Base-by-base conservation (phyloP, 2,113 vertebrate genomes). In the Stegastes partitus region DNA sequence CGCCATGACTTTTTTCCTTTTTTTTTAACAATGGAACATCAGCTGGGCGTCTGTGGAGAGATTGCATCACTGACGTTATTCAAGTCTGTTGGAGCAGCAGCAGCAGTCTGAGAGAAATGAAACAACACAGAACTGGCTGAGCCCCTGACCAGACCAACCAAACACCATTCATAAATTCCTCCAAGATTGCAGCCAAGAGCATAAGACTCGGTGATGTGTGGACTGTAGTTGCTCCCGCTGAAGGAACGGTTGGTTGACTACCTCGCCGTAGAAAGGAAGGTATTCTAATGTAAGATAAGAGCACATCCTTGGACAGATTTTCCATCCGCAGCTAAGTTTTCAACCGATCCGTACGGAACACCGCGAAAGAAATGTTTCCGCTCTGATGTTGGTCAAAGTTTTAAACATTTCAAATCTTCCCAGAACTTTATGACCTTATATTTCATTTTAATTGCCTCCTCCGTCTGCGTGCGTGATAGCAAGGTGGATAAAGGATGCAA, bases 11-110 rank as follows among this genome's bases (percentile, higher is more conserved):
- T 69, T 79, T 78, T 64, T 67, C 8, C 14, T 16, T 47, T 81
- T 72, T 45, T 77, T 87, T 89, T 87, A 76, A 89, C 79, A 91
- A 72, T 79, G 83, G 87, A 94, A 93, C 84, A 90, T 86, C 90
- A 91, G 85, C 87, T 89, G 87, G 65, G 28, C n/a, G 67, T 68
- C 81, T 88, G 82, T 55, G 81, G 74, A 68, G 76, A 68, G 80
- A 92, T 89, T 93, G 85, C 92, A 89, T 94, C 93, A 93, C 81
- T 82, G 72, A 62, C 68, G 77, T 92, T 83, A 89, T 87, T 74
- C 74, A 76, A 83, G 67, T 55, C 77, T 70, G 23, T 39, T 39
- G 37, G 64, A 59, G 73, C 51, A 50, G 74, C 39, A 50, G 74
- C 39, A 55, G 73, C 51, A 59, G 75, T 64, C 62, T 71, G 77